Percentiles rank a stretch among this genome's conserved stretches.
These are phyloP conservation scores for Cheumatopsyche charites DNA, from an alignment of 1,140 invertebrate genomes.

Conservation along the genomic window DNA sequence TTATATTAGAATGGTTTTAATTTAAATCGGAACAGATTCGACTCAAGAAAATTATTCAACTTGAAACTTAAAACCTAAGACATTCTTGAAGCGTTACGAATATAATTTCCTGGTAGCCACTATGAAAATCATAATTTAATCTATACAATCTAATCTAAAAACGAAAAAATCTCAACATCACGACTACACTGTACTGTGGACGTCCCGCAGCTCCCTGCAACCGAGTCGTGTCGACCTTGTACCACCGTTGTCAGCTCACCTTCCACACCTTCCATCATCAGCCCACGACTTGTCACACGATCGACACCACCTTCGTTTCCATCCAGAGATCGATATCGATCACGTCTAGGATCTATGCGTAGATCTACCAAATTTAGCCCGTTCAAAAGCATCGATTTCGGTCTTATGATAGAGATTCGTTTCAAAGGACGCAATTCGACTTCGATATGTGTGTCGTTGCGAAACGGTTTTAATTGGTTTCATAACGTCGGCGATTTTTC, in stretches of 20 bases:
- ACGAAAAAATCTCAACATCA: no score
- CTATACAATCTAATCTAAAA: no score
- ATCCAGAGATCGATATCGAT: neutral
- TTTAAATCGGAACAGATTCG: no score
- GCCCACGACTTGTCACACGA: constrained; percentile 24
- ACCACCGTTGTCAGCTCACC: constrained; percentile 38
- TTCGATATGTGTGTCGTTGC: neutral
- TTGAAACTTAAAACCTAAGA: no score
- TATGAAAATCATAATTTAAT: no score
- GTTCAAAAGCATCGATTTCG: no score
- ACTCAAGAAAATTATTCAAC: no score
- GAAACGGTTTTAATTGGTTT: constrained; percentile 26
- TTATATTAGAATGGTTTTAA: no score
- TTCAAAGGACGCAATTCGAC: neutral
- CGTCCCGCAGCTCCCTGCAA: constrained; percentile 20
- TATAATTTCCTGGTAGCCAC: no score
- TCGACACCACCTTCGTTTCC: neutral
- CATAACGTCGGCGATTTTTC: constrained; percentile 25
- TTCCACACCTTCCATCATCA: constrained; percentile 24
- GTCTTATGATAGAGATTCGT: neutral
- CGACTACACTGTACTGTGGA: constrained; percentile 8
- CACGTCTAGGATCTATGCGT: neutral
- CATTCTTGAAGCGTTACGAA: no score
- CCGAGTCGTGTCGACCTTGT: constrained; percentile 46
- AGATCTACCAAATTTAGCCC: no score